Conservation (phyloP, 1,140 invertebrate species). For the Glomeris maerens region DNA sequence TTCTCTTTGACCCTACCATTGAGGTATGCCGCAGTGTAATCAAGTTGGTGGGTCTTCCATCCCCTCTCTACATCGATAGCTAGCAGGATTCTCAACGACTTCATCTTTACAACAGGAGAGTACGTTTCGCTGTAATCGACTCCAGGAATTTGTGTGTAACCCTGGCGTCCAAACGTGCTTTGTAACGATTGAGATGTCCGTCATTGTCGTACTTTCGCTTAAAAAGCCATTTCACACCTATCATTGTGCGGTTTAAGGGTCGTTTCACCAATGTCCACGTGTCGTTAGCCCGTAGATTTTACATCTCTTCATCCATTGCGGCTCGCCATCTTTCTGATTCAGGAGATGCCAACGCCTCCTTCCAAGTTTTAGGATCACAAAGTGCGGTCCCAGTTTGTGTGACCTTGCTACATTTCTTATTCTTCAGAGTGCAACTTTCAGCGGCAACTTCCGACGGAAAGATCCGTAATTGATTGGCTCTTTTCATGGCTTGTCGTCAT, state of each 20-base stretch:
- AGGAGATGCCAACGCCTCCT: no score
- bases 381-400: no score
- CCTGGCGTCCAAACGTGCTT: constrained; percentile 27
- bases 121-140: constrained; percentile 30
- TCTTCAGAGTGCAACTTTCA: no score
- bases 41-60: constrained; percentile 8
- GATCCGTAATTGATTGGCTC: no score
- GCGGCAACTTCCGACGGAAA: no score
- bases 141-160: constrained; percentile 27
- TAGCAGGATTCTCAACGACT: constrained; percentile 18
- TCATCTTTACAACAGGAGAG: constrained; percentile 25
- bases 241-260: background rate
- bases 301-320: background rate
- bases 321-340: no score
- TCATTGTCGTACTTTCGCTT: background rate
- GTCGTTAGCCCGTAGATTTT: background rate
- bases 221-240: background rate
- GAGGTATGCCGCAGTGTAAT: constrained; percentile 28
- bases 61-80: constrained; percentile 5
- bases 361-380: no score
- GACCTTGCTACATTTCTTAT: no score
- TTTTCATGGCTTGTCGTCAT: no score
- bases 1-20: constrained; percentile 26
- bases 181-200: constrained; percentile 15
- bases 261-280: background rate